Percentiles rank a stretch among this genome's conserved stretches.
These are phyloP conservation scores for Parazoanthus swiftii DNA, from an alignment of 92 coral and sea anemone species.

Conservation along the genomic window DNA sequence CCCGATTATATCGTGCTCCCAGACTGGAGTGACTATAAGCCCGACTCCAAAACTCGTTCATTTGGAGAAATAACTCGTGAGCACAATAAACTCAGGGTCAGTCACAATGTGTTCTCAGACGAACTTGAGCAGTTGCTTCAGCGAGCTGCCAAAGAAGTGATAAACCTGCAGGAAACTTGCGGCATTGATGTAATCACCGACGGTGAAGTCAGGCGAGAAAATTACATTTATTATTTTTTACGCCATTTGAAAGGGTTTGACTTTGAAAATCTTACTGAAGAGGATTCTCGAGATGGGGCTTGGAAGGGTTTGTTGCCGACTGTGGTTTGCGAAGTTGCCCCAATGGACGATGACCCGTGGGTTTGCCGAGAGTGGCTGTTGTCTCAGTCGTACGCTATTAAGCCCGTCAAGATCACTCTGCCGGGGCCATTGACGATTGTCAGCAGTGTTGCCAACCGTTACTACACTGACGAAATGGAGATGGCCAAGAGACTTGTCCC, in stretches of 20 bases:
- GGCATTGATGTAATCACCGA: constrained; percentile 88
- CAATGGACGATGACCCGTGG: constrained; percentile 62
- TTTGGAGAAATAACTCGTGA: constrained; percentile 43
- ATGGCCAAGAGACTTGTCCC: constrained; percentile 53
- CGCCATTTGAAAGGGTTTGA: constrained; percentile 83
- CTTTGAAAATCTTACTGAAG: constrained; percentile 55
- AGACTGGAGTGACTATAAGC: constrained; percentile 69
- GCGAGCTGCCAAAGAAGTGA: constrained; percentile 64
- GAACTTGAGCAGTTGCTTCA: constrained; percentile 48
- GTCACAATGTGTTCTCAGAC: background rate
- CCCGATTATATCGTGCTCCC: constrained; percentile 70
- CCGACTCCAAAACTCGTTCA: constrained; percentile 9
- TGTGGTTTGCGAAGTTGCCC: constrained; percentile 55
- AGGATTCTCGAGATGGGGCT: constrained; percentile 64
- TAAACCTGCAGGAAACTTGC: constrained; percentile 53
- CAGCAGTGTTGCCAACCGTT: constrained; percentile 61
- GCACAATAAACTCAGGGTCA: constrained; percentile 12
- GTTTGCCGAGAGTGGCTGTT: constrained; percentile 72
- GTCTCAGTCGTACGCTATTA: constrained; percentile 56
- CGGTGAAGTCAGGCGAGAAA: constrained; percentile 85
- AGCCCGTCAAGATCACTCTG: constrained; percentile 76
- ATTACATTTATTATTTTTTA: constrained; percentile 74
- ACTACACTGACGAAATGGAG: constrained; percentile 56
- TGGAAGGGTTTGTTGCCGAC: constrained; percentile 61
- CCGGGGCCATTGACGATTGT: constrained; percentile 92